Percentiles rank a stretch among this genome's conserved stretches.
phyloP scores from a whole-genome alignment of 2,888 invertebrate species.

The Pegoplata infirma region DNA sequence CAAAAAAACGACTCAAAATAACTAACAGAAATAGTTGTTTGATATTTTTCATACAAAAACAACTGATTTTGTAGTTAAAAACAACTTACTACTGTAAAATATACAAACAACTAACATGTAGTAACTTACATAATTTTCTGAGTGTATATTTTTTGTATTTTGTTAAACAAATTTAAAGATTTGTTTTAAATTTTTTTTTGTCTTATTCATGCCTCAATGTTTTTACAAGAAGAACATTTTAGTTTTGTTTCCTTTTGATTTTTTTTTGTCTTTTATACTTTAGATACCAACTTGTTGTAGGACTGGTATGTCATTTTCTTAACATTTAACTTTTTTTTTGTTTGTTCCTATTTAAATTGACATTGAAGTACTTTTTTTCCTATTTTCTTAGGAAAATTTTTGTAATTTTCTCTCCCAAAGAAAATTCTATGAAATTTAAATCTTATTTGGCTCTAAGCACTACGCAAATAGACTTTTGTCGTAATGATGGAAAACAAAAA shows the following conservation, averaged over 20 bases:
- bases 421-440: slow-evolving; percentile 60
- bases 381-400: slow-evolving; percentile 10
- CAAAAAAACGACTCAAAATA: too few relatives aligned
- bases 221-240: slow-evolving; percentile 10
- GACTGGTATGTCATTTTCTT: slow-evolving; percentile 46
- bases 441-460: slow-evolving; percentile 60
- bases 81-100: too few relatives aligned
- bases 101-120: too few relatives aligned
- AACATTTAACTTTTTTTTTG: slow-evolving; percentile 21
- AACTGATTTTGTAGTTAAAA: too few relatives aligned
- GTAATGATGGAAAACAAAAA: slow-evolving; percentile 1
- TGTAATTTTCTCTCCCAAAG: slow-evolving; percentile 36
- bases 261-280: neutral
- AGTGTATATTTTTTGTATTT: too few relatives aligned
- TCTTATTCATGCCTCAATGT: slow-evolving; percentile 15
- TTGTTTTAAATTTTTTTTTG: slow-evolving; percentile 3
- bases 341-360: slow-evolving; percentile 43
- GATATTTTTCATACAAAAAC: too few relatives aligned
- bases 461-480: slow-evolving; percentile 56
- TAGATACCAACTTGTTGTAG: slow-evolving; percentile 38
- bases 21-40: too few relatives aligned
- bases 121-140: too few relatives aligned
- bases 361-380: slow-evolving; percentile 37
- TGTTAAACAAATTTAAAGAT: slow-evolving; percentile 16
- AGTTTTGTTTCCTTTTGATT: neutral